Conservation (phyloP, 2,888 invertebrate species). For the Noctua comes region DNA sequence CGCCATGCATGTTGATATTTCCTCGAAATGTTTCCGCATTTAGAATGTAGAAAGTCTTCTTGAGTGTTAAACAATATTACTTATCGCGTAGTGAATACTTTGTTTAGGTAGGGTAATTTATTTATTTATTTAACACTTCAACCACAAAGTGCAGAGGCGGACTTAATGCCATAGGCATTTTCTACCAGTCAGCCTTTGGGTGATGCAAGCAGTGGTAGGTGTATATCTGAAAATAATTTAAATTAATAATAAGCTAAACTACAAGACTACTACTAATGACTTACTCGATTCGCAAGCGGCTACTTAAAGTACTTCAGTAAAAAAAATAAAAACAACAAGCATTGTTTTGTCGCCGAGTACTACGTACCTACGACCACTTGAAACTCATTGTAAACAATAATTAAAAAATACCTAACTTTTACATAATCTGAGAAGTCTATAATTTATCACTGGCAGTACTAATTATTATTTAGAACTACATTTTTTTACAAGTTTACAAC, state of each 20-base stretch:
- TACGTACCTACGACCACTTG: not conserved
- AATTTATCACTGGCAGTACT: not conserved
- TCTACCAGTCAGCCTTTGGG: too few relatives aligned
- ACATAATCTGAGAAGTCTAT: not conserved
- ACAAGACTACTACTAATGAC: not conserved
- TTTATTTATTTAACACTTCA: too few relatives aligned
- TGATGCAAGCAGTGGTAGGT: too few relatives aligned
- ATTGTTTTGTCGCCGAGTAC: conserved; percentile 12
- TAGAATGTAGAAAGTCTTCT: conserved; percentile 21
- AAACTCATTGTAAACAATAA: not conserved
- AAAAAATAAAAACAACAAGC: conserved; percentile 12
- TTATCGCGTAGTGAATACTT: not conserved
- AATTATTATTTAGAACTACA: not conserved
- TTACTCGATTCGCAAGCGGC: not conserved
- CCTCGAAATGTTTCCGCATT: not conserved
- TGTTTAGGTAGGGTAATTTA: not conserved
- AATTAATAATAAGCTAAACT: too few relatives aligned
- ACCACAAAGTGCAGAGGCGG: too few relatives aligned
- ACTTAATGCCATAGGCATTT: too few relatives aligned
- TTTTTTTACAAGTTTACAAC: not conserved
- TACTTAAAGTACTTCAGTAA: conserved; percentile 2
- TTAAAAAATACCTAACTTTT: not conserved
- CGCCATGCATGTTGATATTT: conserved; percentile 6
- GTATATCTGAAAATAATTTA: too few relatives aligned
- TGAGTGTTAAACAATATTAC: not conserved